These are phyloP conservation scores for Oophaga pumilio DNA, from an alignment of 2,113 vertebrate species.

Conservation along the genomic window DNA sequence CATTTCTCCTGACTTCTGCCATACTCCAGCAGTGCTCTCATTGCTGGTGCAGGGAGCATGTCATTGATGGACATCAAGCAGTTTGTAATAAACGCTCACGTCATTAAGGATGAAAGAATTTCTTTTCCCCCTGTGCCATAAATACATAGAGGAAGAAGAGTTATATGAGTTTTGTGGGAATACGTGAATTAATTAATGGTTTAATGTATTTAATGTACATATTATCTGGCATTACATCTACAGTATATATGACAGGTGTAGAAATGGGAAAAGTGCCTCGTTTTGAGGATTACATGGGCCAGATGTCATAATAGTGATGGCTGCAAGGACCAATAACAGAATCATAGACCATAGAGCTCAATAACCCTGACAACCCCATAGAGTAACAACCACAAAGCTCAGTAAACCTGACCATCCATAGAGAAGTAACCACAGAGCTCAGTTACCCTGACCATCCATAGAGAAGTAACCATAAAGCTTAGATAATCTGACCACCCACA, in stretches of 20 bases:
- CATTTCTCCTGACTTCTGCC: constrained; percentile 5
- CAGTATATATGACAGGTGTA: neutral
- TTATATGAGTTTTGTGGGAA: neutral
- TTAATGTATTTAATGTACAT: neutral
- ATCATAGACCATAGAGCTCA: no score
- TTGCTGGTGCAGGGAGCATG: neutral
- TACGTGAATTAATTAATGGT: neutral
- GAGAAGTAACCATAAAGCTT: no score
- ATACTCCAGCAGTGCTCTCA: constrained; percentile 1
- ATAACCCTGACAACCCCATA: no score
- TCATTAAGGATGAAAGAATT: neutral
- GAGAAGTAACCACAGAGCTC: no score
- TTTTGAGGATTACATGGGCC: no score
- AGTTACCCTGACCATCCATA: no score
- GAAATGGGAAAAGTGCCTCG: no score
- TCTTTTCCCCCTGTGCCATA: neutral
- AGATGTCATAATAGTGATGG: no score
- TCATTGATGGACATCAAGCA: neutral
- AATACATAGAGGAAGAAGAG: neutral
- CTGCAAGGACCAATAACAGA: no score
- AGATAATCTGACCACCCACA: no score
- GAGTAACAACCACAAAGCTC: no score
- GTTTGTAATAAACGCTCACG: neutral
- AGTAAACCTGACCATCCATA: no score
- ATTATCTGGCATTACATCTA: neutral